Conservation (phyloP, 2,113 vertebrate genomes). For the Vimba vimba region DNA sequence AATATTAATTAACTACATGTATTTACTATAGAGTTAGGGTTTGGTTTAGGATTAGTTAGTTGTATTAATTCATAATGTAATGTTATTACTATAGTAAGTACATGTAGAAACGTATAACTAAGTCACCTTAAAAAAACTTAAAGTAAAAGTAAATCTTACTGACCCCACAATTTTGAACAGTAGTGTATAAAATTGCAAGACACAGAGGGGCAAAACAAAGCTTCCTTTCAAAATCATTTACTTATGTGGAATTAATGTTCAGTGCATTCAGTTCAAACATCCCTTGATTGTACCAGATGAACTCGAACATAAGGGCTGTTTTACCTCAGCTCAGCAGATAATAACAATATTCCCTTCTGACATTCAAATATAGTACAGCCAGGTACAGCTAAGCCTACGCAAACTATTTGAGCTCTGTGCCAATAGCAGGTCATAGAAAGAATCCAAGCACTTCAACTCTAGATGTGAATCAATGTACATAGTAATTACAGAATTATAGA, state of each 20-base stretch:
- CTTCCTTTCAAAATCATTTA: background rate
- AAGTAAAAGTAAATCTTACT: background rate
- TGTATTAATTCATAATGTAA: no score
- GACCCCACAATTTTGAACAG: background rate
- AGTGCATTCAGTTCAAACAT: conserved; percentile 20
- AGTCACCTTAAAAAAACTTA: no score
- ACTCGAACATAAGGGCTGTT: conserved; percentile 33
- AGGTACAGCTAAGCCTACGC: background rate
- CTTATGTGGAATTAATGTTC: background rate
- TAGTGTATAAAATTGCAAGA: conserved; percentile 9
- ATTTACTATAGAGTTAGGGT: no score
- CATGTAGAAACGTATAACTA: no score
- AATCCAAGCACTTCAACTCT: background rate
- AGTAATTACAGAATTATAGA: background rate
- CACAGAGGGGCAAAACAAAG: background rate
- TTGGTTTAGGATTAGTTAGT: no score
- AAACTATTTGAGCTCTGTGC: conserved; percentile 34
- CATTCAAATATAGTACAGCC: conserved; percentile 34
- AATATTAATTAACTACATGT: no score
- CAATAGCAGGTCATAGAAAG: background rate
- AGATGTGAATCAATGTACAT: background rate
- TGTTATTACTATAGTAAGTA: no score
- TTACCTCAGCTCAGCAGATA: conserved; percentile 32
- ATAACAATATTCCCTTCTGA: conserved; percentile 37
- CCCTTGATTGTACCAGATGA: conserved; percentile 9